Percentiles rank a stretch among this genome's conserved stretches.
phyloP scores from a whole-genome alignment of 2,113 vertebrate genomes.

The Chloropsis hardwickii region DNA sequence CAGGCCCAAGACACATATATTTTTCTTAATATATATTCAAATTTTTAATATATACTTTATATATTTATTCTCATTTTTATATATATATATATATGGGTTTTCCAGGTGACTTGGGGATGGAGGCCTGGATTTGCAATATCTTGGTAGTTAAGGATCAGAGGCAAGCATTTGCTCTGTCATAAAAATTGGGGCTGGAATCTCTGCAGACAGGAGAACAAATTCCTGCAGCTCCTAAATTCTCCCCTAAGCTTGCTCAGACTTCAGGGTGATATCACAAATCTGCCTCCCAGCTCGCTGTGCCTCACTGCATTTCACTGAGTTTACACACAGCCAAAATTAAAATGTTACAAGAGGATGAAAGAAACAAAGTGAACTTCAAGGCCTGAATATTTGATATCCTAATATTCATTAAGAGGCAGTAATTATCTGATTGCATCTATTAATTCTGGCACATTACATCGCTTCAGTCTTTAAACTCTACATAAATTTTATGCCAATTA shows the following conservation, averaged over 20 bases:
- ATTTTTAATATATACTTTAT: not conserved
- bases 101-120: not conserved
- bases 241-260: not conserved
- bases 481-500: not conserved
- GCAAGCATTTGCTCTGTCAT: not conserved
- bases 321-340: not conserved
- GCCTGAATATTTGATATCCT: not conserved
- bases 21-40: not conserved
- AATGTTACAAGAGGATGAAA: not conserved
- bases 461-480: not conserved
- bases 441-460: conserved; percentile 36
- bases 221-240: not conserved
- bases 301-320: not conserved
- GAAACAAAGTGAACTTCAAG: not conserved
- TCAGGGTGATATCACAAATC: not conserved
- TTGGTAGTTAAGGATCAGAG: not conserved
- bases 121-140: not conserved
- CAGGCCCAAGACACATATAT: not conserved
- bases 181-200: not conserved
- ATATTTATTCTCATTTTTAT: not conserved
- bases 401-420: conserved; percentile 9
- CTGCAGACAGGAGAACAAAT: not conserved
- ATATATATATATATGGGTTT: not conserved
- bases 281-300: not conserved
- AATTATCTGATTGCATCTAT: conserved; percentile 50